Base-by-base conservation (phyloP, 2,113 vertebrate genomes). In the Ophthalmolycus amberensis region DNA sequence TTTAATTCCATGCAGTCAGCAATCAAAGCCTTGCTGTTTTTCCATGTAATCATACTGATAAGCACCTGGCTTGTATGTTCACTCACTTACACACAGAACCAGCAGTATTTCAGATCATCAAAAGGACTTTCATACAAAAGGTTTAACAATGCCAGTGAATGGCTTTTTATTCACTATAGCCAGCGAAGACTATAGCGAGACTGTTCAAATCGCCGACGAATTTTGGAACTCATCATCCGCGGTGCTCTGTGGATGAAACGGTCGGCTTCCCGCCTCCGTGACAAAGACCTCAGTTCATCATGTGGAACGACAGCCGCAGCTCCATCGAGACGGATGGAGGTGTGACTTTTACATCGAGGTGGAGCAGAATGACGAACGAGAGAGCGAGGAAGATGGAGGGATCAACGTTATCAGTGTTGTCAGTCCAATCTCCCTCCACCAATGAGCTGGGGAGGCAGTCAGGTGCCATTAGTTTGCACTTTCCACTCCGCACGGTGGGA, bases 371-470 rank as follows among this genome's bases (percentile, higher is more conserved):
- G 83, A 83, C 1, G 48, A 65, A 79, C 67, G 84, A 46, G 72
- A 63, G 71, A 1, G 18, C 3, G 9, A 54, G 15, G 63, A 82
- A 82, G 84, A 90, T 76, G 75, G 85, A 91, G 56, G 38, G 50
- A 77, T 82, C 82, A 84, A 1, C 15, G 25, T 75, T 60, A 91
- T 90, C 85, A 77, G 29, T 88, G 74, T 82, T 91, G 88, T 89
- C 90, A 87, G 88, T 64, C 64, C 85, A 82, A 87, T 90, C 84
- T 88, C 79, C 73, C 58, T 62, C 85, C 83, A 79, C 83, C 79
- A 70, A 0, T 6, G 58, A 76, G 68, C 44, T 34, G 29, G 34
- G 56, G 88, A 80, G 5, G 63, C 68, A 79, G 78, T 79, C 85
- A 34, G 71, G 80, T 4, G 5, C 29, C 71, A 74, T 84, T 75